Base-by-base conservation (phyloP, 2,113 vertebrate genomes). In the Grus americana region DNA sequence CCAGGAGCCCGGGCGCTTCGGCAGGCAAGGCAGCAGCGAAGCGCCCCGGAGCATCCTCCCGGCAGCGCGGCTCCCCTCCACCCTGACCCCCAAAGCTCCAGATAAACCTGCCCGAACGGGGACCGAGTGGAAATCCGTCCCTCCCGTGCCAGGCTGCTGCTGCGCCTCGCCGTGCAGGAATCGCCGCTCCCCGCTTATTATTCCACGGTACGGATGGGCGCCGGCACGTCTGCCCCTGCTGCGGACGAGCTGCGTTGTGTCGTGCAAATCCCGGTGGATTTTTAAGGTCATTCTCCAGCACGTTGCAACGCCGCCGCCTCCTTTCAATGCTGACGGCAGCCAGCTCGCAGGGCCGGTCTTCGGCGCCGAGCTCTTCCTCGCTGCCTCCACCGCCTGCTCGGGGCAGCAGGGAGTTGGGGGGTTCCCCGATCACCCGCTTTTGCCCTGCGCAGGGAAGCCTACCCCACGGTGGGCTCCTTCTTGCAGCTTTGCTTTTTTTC, bases 141-240 rank as follows among this genome's bases (percentile, higher is more conserved):
- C 55, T 44, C 11, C 23, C 6, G 8, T 24, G 61, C 36, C 19
- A 2, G 61, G 15, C 63, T 30, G 62, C 70, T 34, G 13, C 32
- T 26, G 15, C 3, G 13, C 55, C 5, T 26, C 5, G 9, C 57
- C 12, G 1, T 1, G 63, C 55, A 1, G 32, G 36, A 57, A 20
- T n/a, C 38, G 38, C 38, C 38, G 38, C 49, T 47, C 58, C 27
- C 57, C 22, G 0, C 47, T 40, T 23, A 3, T 29, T 20, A 40
- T 47, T 34, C 40, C 55, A 1, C 11, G 8, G 30, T 17, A 6
- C 12, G 11, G 6, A 3, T 2, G 55, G 58, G 47, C 15, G 6
- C 75, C 11, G 47, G 36, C 61, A 14, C 32, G 5, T 24, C 73
- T 36, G 47, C 32, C 36, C 63, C 15, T 15, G 29, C 15, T 9